Evolutionary conservation across 1,140 invertebrate species (phyloP).

Genomic region (Daktulosphaira vitifoliae): DNA sequence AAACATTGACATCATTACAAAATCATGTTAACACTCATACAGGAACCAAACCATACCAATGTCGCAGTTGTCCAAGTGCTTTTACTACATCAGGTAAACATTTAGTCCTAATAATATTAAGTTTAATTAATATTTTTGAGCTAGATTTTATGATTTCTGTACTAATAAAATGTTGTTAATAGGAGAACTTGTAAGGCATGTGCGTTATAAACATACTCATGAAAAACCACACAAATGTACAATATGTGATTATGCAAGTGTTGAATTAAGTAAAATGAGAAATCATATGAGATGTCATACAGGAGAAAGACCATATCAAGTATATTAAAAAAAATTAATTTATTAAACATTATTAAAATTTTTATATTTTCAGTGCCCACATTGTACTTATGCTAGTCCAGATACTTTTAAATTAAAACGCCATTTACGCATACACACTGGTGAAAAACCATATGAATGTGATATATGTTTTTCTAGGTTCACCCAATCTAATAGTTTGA

Average conservation of each 20-base stretch:
- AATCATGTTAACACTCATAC: slow-evolving; percentile 97
- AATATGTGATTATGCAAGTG: slow-evolving; percentile 57
- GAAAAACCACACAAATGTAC: slow-evolving; percentile 59
- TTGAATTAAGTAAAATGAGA: slow-evolving; percentile 57
- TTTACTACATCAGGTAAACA: slow-evolving; percentile 83
- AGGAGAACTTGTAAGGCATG: slow-evolving; percentile 36
- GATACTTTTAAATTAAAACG: slow-evolving; percentile 96
- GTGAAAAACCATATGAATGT: slow-evolving; percentile 90
- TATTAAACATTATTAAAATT: not conserved
- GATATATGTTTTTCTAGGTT: slow-evolving; percentile 84
- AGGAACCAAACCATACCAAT: slow-evolving; percentile 87
- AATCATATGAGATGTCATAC: slow-evolving; percentile 58
- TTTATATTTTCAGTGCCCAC: slow-evolving; percentile 63
- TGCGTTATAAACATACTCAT: slow-evolving; percentile 52
- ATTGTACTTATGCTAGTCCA: slow-evolving; percentile 95
- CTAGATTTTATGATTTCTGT: not conserved
- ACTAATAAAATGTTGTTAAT: slow-evolving; percentile 27
- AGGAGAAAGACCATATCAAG: slow-evolving; percentile 50
- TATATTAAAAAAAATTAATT: slow-evolving; percentile 28
- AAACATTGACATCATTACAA: slow-evolving; percentile 82
- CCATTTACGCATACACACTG: slow-evolving; percentile 90
- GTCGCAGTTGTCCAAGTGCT: slow-evolving; percentile 83
- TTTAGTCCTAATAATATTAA: slow-evolving; percentile 16
- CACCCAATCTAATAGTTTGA: slow-evolving; percentile 92
- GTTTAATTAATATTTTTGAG: not conserved